Evolutionary conservation across 1,140 invertebrate species (phyloP).

Genomic region (Pachypeltis micranthus): DNA sequence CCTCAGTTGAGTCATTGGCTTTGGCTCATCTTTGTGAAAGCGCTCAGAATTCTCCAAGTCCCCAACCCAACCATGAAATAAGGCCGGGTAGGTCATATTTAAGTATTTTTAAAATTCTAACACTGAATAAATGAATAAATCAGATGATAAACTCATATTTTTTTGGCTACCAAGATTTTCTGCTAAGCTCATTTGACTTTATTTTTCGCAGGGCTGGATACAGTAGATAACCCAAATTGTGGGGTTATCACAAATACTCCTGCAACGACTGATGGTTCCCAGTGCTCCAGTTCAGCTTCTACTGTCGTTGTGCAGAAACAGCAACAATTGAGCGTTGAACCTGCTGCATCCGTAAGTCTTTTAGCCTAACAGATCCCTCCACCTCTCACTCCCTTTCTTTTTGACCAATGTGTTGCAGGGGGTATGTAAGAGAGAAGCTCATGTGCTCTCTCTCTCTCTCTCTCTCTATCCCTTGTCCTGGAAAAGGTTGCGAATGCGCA

Average conservation of each 20-base stretch:
- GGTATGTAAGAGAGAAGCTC: too few relatives aligned
- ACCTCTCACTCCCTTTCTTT: too few relatives aligned
- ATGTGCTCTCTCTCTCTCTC: too few relatives aligned
- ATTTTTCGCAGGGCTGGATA: slow-evolving; percentile 4
- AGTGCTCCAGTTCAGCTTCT: slow-evolving; percentile 69
- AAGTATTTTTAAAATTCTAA: neutral
- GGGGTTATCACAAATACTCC: slow-evolving; percentile 29
- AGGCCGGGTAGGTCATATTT: slow-evolving; percentile 11
- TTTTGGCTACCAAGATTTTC: neutral
- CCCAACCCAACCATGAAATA: slow-evolving; percentile 14
- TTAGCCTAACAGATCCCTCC: too few relatives aligned
- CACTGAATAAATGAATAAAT: too few relatives aligned
- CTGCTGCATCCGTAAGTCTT: slow-evolving; percentile 28
- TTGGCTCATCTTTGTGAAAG: slow-evolving; percentile 53
- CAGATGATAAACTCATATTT: neutral
- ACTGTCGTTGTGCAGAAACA: slow-evolving; percentile 53
- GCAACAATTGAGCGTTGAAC: slow-evolving; percentile 30
- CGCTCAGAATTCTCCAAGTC: slow-evolving; percentile 32
- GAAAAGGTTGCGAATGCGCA: too few relatives aligned
- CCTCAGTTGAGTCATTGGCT: slow-evolving; percentile 60
- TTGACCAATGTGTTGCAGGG: too few relatives aligned
- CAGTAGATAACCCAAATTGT: slow-evolving; percentile 2
- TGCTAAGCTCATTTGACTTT: neutral
- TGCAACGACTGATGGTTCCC: slow-evolving; percentile 46
- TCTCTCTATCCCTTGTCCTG: too few relatives aligned